These are phyloP conservation scores for Neodiprion fabricii DNA, from an alignment of 1,140 invertebrate species.

Conservation along the genomic window DNA sequence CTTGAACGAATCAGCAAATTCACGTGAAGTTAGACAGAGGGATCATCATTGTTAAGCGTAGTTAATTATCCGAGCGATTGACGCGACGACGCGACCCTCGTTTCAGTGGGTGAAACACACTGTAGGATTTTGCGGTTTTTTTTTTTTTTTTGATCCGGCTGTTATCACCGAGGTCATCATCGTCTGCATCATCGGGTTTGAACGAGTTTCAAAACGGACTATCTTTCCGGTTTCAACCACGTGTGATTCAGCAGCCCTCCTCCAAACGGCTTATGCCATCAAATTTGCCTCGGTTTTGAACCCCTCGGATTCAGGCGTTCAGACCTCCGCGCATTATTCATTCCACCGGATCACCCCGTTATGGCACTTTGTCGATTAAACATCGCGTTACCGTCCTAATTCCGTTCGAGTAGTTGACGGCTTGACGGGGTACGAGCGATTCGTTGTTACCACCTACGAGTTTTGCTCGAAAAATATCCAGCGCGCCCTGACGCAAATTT, in stretches of 20 bases:
- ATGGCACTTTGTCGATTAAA: conserved; percentile 7
- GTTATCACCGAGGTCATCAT: background rate
- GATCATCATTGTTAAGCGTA: too few species aligned
- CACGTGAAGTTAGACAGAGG: too few species aligned
- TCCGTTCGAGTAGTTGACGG: background rate
- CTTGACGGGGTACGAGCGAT: background rate
- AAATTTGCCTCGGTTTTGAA: background rate
- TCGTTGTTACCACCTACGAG: background rate
- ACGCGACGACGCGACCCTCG: background rate
- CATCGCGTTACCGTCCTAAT: background rate
- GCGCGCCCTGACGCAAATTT: background rate
- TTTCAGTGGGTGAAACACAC: background rate
- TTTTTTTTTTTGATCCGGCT: background rate
- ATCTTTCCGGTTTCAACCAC: background rate
- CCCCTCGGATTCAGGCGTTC: background rate
- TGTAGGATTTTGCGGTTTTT: background rate
- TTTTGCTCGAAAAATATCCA: background rate
- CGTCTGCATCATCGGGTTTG: background rate
- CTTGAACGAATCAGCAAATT: too few species aligned
- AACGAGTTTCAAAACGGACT: background rate
- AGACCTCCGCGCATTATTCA: conserved; percentile 1
- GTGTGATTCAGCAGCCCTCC: background rate
- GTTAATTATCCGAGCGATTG: too few species aligned
- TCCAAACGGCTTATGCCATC: background rate
- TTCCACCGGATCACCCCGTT: background rate